Conservation (phyloP, 2,888 invertebrate species). For the Nomada ruficornis region DNA sequence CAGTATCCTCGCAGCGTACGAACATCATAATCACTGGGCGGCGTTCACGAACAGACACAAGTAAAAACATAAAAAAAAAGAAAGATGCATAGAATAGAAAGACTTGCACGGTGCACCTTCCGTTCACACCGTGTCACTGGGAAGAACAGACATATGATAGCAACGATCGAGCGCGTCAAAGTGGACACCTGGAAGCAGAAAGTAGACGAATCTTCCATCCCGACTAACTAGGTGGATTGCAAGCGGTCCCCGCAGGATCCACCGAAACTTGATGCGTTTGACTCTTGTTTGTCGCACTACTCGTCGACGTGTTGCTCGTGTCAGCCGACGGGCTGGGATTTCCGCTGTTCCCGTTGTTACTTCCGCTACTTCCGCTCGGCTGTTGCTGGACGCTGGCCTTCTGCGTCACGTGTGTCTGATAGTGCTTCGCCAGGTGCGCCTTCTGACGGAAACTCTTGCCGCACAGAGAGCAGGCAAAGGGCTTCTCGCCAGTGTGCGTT, state of each 20-base stretch:
- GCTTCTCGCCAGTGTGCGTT: slow-evolving; percentile 99
- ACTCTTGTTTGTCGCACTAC: slow-evolving; percentile 56
- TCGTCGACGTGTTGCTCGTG: slow-evolving; percentile 43
- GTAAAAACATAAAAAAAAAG: slow-evolving; percentile 2
- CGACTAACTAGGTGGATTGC: slow-evolving; percentile 79
- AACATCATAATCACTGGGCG: slow-evolving; percentile 20
- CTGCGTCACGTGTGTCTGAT: slow-evolving; percentile 96
- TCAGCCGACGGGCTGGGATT: slow-evolving; percentile 71
- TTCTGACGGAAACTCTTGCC: slow-evolving; percentile 97
- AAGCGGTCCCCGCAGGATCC: slow-evolving; percentile 67
- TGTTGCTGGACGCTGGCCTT: slow-evolving; percentile 89
- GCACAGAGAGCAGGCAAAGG: slow-evolving; percentile 97
- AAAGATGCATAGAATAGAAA: background rate
- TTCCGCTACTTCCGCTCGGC: slow-evolving; percentile 54
- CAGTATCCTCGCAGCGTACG: slow-evolving; percentile 16
- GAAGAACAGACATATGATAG: background rate
- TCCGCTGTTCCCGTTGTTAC: slow-evolving; percentile 62
- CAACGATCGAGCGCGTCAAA: slow-evolving; percentile 20
- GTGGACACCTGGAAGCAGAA: slow-evolving; percentile 16
- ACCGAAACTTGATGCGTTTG: slow-evolving; percentile 66
- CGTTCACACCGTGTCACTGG: slow-evolving; percentile 21
- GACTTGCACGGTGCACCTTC: slow-evolving; percentile 26
- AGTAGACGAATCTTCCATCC: background rate
- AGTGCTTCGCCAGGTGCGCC: slow-evolving; percentile 96
- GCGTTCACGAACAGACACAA: background rate